Conservation (phyloP, 2,888 invertebrate species). For the Myathropa florea region DNA sequence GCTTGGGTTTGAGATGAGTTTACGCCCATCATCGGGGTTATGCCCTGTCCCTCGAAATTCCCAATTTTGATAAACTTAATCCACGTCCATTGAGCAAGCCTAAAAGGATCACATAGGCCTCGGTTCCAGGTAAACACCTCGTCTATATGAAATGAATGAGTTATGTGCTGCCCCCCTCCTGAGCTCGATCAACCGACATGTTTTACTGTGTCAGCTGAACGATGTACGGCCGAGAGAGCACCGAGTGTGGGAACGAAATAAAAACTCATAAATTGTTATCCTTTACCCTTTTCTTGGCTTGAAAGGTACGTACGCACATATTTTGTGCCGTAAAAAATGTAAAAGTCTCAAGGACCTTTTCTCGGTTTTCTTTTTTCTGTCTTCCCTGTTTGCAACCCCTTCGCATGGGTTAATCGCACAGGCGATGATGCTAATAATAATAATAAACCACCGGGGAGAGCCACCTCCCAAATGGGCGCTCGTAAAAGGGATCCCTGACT, state of each 20-base stretch:
- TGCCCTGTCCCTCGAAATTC: too few relatives aligned
- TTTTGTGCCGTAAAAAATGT: slow-evolving; percentile 42
- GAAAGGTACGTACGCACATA: slow-evolving; percentile 15
- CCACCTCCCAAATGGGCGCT: not conserved
- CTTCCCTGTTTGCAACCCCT: not conserved
- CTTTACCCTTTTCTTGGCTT: slow-evolving; percentile 31
- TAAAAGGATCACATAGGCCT: slow-evolving; percentile 14
- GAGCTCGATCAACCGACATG: not conserved
- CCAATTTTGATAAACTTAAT: not conserved
- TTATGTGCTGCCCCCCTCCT: not conserved
- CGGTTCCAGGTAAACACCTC: slow-evolving; percentile 24
- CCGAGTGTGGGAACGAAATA: not conserved
- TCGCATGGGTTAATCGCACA: slow-evolving; percentile 20
- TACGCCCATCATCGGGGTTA: too few relatives aligned
- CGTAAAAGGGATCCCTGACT: not conserved
- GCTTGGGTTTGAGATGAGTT: too few relatives aligned
- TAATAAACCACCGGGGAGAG: slow-evolving; percentile 30
- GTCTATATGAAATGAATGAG: slow-evolving; percentile 7
- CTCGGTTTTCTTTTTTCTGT: not conserved
- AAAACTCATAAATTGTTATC: slow-evolving; percentile 52
- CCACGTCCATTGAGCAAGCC: not conserved
- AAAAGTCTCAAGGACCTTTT: slow-evolving; percentile 29
- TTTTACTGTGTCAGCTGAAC: not conserved
- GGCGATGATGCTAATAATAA: slow-evolving; percentile 39
- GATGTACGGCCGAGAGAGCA: not conserved